These are phyloP conservation scores for Myathropa florea DNA, from an alignment of 2,888 invertebrate genomes.

Conservation along the genomic window DNA sequence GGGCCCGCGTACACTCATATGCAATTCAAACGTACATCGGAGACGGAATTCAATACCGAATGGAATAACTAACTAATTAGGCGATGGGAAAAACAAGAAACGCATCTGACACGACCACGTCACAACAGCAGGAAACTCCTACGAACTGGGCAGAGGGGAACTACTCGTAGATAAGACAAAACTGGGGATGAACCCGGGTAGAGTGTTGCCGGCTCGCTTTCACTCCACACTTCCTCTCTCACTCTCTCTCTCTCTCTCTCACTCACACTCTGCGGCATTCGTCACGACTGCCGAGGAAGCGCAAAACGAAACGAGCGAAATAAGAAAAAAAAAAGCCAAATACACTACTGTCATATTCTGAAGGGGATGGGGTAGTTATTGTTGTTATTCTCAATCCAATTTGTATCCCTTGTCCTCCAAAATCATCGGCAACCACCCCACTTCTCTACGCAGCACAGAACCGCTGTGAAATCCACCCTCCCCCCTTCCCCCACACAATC, in stretches of 20 bases:
- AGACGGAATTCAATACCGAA: not conserved
- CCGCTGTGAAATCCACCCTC: no score
- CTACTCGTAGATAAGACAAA: not conserved
- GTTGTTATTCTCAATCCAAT: not conserved
- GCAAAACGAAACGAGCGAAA: not conserved
- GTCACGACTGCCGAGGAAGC: not conserved
- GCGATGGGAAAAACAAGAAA: not conserved
- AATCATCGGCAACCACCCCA: not conserved
- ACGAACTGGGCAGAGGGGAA: not conserved
- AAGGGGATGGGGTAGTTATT: not conserved
- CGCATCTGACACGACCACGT: not conserved
- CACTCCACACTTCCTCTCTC: not conserved
- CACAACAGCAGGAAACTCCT: not conserved
- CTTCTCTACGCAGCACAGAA: no score
- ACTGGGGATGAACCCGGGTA: no score
- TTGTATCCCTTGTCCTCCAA: not conserved
- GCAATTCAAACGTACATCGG: no score
- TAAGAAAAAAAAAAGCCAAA: not conserved
- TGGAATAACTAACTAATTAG: slow-evolving; percentile 15
- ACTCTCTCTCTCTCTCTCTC: not conserved
- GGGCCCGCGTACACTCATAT: no score
- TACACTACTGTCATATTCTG: not conserved
- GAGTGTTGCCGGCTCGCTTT: no score
- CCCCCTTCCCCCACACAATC: no score
- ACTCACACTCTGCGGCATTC: not conserved